Evolutionary conservation across 2,888 invertebrate species (phyloP).

Genomic region (Arge pagana): DNA sequence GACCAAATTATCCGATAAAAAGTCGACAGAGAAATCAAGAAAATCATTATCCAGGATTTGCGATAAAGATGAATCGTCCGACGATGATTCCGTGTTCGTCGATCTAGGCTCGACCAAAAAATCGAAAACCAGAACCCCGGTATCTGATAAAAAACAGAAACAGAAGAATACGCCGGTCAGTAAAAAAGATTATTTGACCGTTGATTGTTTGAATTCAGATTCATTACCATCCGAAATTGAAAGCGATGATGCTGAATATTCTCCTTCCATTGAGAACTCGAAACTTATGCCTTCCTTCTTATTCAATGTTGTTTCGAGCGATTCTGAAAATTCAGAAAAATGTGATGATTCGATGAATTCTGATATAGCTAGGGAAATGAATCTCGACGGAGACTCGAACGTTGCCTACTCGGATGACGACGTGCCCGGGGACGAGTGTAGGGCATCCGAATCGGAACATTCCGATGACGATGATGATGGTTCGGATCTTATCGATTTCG

Average conservation of each 20-base stretch:
- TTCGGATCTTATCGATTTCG: constrained; percentile 43
- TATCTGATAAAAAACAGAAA: no score
- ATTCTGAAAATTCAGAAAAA: constrained; percentile 19
- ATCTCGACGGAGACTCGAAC: constrained; percentile 39
- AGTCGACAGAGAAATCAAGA: not conserved
- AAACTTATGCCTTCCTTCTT: constrained; percentile 28
- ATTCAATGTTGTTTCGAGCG: constrained; percentile 17
- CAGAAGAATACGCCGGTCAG: not conserved
- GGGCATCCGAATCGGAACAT: constrained; percentile 45
- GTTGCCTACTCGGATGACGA: constrained; percentile 44
- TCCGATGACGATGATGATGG: constrained; percentile 46
- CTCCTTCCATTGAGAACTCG: not conserved
- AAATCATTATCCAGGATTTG: no score
- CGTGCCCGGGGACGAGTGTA: constrained; percentile 45
- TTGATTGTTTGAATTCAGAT: constrained; percentile 8
- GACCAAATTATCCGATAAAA: no score
- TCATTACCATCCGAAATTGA: constrained; percentile 2
- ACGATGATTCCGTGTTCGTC: no score
- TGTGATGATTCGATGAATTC: constrained; percentile 24
- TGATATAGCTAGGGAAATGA: constrained; percentile 45
- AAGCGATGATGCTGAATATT: not conserved
- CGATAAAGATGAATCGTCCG: no score
- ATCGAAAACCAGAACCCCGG: no score
- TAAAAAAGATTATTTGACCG: not conserved
- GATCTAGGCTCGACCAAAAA: no score